These are phyloP conservation scores for Carcinoscorpius rotundicauda DNA, from an alignment of 1,140 invertebrate genomes.

Conservation along the genomic window DNA sequence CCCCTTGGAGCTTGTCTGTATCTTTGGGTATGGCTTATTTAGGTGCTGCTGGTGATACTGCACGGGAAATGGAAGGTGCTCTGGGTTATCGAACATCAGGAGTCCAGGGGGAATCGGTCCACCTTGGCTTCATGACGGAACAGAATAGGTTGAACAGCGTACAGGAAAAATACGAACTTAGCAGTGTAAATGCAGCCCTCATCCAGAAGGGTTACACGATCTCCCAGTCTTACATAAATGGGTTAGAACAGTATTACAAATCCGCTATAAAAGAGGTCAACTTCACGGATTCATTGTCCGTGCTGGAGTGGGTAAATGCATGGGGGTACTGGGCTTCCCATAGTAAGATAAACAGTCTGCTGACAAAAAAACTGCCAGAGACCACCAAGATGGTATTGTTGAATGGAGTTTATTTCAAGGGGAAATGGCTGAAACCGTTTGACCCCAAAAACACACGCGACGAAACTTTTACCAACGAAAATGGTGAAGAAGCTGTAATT, in stretches of 20 bases:
- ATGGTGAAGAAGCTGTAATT: conserved; percentile 20
- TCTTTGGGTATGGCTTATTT: conserved; percentile 22
- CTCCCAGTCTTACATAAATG: conserved; percentile 43
- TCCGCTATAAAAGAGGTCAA: conserved; percentile 48
- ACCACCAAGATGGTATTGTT: conserved; percentile 43
- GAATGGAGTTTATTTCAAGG: conserved; percentile 35
- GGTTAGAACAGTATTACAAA: conserved; percentile 43
- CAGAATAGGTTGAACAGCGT: conserved; percentile 5
- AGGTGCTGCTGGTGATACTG: conserved; percentile 30
- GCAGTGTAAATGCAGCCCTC: neutral
- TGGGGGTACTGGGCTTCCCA: conserved; percentile 52
- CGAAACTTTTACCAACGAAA: conserved; percentile 27
- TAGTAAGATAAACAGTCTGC: conserved; percentile 48
- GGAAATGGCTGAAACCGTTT: conserved; percentile 28
- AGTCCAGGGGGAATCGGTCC: conserved; percentile 14
- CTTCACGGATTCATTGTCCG: conserved; percentile 22
- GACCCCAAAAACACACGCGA: conserved; percentile 33
- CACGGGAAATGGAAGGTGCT: conserved; percentile 22
- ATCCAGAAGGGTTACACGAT: conserved; percentile 32
- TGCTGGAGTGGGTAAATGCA: conserved; percentile 53
- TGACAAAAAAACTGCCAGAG: conserved; percentile 39
- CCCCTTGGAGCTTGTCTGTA: conserved; percentile 22
- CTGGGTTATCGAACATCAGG: conserved; percentile 14
- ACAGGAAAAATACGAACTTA: no score
- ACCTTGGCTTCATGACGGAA: neutral